Evolutionary conservation across 2,113 vertebrate species (phyloP), one percentile per base, ranked within the genome.

Genomic region (Calyptomena viridis): DNA sequence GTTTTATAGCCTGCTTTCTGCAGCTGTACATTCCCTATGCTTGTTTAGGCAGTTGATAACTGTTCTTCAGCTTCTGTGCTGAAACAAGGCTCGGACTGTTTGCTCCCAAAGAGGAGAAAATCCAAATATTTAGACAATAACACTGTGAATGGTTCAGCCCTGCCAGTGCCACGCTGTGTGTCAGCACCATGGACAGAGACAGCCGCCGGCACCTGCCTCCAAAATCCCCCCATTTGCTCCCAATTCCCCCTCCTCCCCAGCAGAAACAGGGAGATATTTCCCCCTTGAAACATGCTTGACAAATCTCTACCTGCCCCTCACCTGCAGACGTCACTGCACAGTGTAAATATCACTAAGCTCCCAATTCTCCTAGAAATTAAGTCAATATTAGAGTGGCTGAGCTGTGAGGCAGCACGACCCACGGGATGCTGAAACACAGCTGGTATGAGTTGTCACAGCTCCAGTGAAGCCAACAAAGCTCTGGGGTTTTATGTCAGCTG

Each of bases 141-240:
- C 13, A 1, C 11, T 3, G 8, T 0, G 9, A 6, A 0, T 3
- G 22, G 31, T 5, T 40, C 64, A 56, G 62, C 9, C 1, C 27
- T 2, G 35, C n/a, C 42, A 5, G 22, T 0, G 14, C 13, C 15
- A 2, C 7, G 13, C 24, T 12, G 46, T 18, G 17, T 8, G 49
- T 96, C 94, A 97, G 97, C 84, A 96, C 88, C 93, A 96, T 53
- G 94, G 94, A 96, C 82, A 93, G 81, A 33, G 87, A 42, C 87
- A 39, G 39, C 13, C 0, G 0, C 28, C 5, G 0, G 12, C 53
- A 7, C 23, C 67, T 21, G 25, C 3, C 63, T 68, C 37, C 28
- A 20, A 14, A 30, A 23, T 24, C 5, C 5, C 31, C 11, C 40
- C 28, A 8, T 15, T 3, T 56, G 40, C 11, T 50, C 58, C 59